phyloP scores from a whole-genome alignment of 1,140 invertebrate genomes.

The Heterodera schachtii region DNA sequence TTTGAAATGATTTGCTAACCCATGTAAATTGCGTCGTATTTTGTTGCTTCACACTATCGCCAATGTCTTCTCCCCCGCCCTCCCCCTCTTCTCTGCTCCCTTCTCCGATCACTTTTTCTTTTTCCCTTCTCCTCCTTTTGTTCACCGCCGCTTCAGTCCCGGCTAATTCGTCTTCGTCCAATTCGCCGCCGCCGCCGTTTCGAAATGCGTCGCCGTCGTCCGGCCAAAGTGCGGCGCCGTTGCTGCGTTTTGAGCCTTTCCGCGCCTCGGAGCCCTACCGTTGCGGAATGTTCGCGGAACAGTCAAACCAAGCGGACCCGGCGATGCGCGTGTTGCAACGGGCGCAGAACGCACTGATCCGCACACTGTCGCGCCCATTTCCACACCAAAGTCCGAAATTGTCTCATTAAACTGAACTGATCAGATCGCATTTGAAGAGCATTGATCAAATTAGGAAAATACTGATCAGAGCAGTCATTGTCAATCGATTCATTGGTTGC shows the following conservation, averaged over 20 bases:
- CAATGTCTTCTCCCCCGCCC: background rate
- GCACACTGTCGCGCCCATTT: conserved; percentile 48
- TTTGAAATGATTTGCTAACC: background rate
- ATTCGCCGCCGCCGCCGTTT: too few relatives aligned
- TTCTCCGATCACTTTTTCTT: background rate
- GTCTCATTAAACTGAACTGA: too few relatives aligned
- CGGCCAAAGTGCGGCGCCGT: background rate
- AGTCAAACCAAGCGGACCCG: conserved; percentile 45
- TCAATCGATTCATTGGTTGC: too few relatives aligned
- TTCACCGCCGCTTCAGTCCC: background rate
- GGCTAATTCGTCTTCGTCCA: background rate
- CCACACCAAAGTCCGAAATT: conserved; percentile 41
- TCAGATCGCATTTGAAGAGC: background rate
- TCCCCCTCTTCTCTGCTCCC: background rate
- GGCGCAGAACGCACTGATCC: conserved; percentile 51
- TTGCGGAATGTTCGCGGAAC: conserved; percentile 40
- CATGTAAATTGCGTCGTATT: background rate
- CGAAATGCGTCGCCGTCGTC: background rate
- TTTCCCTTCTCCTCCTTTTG: background rate
- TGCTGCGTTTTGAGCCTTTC: conserved; percentile 40
- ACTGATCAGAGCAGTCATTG: too few relatives aligned
- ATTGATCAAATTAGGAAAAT: too few relatives aligned
- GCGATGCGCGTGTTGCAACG: conserved; percentile 54
- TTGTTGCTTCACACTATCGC: background rate
- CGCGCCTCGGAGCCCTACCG: conserved; percentile 40